Evolutionary conservation across 35 echinoderm and acorn worm species (phyloP).

Genomic region (Ophiothrix spiculata): DNA sequence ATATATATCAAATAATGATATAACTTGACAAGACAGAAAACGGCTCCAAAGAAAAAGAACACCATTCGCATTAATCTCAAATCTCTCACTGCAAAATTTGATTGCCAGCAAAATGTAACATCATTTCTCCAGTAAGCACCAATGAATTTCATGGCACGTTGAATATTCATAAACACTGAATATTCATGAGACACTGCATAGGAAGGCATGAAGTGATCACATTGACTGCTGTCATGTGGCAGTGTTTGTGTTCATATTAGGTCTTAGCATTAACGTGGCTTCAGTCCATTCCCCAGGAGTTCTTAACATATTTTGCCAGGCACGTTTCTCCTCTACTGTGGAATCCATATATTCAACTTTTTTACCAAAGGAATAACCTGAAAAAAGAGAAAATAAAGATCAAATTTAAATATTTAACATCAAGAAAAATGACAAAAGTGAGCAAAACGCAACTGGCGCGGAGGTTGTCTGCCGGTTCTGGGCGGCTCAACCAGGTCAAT

Average conservation of each 20-base stretch:
- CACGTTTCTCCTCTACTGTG: slow-evolving; percentile 56
- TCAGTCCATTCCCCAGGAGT: slow-evolving; percentile 76
- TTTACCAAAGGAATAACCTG: slow-evolving; percentile 70
- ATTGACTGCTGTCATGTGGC: neutral
- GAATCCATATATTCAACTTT: slow-evolving; percentile 80
- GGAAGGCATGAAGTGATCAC: neutral
- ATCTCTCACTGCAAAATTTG: neutral
- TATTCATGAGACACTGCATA: slow-evolving; percentile 2
- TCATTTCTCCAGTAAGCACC: too few species aligned
- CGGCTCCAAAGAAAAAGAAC: neutral
- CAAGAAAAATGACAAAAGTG: too few species aligned
- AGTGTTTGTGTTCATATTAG: slow-evolving; percentile 8
- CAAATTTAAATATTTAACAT: neutral
- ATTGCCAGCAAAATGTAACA: neutral
- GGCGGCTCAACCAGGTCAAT: neutral
- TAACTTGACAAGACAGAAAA: neutral
- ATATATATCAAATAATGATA: neutral
- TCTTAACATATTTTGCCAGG: slow-evolving; percentile 83
- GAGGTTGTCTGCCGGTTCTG: neutral
- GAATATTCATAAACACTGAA: too few species aligned
- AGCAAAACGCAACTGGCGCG: too few species aligned
- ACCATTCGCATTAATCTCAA: neutral
- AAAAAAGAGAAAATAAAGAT: slow-evolving; percentile 25
- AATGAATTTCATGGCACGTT: too few species aligned
- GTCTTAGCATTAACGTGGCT: slow-evolving; percentile 62